Conservation (phyloP, 2,888 invertebrate genomes). For the Acrocyrtus sp. region DNA sequence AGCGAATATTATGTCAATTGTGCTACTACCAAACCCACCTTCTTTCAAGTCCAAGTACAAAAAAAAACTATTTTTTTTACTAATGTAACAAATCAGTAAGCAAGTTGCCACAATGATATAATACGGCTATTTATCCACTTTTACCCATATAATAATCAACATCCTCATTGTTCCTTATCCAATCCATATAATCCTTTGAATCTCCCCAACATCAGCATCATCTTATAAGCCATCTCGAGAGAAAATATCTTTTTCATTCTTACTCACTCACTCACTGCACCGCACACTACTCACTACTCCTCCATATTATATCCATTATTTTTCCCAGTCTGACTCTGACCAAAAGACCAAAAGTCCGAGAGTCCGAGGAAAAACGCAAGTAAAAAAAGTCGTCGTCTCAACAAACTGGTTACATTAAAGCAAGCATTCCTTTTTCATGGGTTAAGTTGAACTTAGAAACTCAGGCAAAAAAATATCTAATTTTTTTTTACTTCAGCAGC, state of each 20-base stretch:
- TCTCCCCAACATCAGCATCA: no score
- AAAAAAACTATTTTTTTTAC: slow-evolving; percentile 13
- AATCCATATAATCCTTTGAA: no score
- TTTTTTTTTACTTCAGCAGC: slow-evolving; percentile 14
- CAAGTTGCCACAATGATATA: slow-evolving; percentile 47
- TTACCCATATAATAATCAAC: slow-evolving; percentile 16
- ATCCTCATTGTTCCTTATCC: not conserved
- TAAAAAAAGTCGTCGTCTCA: slow-evolving; percentile 31
- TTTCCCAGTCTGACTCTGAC: not conserved
- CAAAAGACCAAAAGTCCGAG: slow-evolving; percentile 3
- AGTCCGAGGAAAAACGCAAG: not conserved
- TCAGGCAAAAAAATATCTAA: not conserved
- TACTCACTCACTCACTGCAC: no score
- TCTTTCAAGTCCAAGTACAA: no score
- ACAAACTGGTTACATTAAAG: slow-evolving; percentile 45
- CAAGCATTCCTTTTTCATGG: slow-evolving; percentile 12
- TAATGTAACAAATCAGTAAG: slow-evolving; percentile 40
- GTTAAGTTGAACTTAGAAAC: not conserved
- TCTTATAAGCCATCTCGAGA: no score
- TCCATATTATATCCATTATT: not conserved
- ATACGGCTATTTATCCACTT: slow-evolving; percentile 38
- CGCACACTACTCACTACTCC: not conserved
- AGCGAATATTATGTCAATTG: not conserved
- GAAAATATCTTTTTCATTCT: no score
- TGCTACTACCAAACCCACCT: not conserved